phyloP scores from a whole-genome alignment of 2,888 invertebrate species.

The Drosophila merina region DNA sequence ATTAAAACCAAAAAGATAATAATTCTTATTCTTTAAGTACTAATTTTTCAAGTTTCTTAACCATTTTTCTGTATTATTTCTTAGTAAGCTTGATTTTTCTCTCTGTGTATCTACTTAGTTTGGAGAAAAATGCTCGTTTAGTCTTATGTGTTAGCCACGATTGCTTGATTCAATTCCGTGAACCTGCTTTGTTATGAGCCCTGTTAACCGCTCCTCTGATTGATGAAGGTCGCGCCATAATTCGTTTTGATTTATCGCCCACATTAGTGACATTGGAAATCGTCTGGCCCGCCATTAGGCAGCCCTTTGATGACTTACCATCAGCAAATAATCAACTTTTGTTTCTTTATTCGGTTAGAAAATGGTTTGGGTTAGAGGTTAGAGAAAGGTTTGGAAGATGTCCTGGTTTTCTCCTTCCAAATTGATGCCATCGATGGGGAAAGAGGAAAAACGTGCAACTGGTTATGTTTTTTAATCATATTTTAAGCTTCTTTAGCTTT shows the following conservation, averaged over 20 bases:
- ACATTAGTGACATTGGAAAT: conserved; percentile 23
- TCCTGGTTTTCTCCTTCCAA: background rate
- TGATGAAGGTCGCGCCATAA: conserved; percentile 59
- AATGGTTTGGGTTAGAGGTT: background rate
- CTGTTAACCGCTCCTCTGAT: conserved; percentile 62
- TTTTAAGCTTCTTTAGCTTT: too few relatives aligned
- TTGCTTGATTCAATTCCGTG: conserved; percentile 19
- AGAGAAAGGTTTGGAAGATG: background rate
- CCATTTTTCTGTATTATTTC: conserved; percentile 34
- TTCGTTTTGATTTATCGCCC: conserved; percentile 63
- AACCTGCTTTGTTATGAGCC: conserved; percentile 38
- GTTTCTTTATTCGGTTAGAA: conserved; percentile 4
- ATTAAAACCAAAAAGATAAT: background rate
- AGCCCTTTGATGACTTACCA: conserved; percentile 23
- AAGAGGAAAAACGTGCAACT: background rate
- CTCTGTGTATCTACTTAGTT: conserved; percentile 8
- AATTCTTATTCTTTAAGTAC: background rate
- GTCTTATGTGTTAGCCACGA: conserved; percentile 5
- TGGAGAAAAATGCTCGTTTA: conserved; percentile 9
- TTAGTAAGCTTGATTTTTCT: conserved; percentile 33
- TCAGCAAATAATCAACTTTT: conserved; percentile 10
- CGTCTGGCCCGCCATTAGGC: background rate
- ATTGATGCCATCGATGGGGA: background rate
- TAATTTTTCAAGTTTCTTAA: background rate
- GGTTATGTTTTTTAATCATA: background rate